These are phyloP conservation scores for Eurosta solidaginis DNA, from an alignment of 1,140 invertebrate genomes.

Conservation along the genomic window DNA sequence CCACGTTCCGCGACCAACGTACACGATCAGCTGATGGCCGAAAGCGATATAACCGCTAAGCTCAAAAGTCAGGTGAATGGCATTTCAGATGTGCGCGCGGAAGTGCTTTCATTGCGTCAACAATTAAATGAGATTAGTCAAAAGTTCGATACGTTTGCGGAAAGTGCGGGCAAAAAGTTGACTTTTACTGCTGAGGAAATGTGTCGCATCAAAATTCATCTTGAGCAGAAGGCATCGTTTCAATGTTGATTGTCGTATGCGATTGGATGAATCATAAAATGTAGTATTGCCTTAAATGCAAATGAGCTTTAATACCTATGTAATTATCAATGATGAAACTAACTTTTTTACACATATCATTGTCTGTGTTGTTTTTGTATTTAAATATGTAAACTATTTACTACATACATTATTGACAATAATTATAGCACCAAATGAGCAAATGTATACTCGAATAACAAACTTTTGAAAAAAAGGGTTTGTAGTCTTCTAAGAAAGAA, in stretches of 20 bases:
- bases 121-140: conserved; percentile 41
- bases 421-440: too few relatives aligned
- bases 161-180: conserved; percentile 48
- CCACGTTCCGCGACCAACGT: conserved; percentile 56
- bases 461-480: too few relatives aligned
- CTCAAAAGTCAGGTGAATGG: conserved; percentile 46
- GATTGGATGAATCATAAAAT: too few relatives aligned
- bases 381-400: too few relatives aligned
- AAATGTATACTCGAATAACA: too few relatives aligned
- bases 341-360: too few relatives aligned
- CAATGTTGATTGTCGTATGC: neutral
- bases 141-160: conserved; percentile 51
- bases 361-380: too few relatives aligned
- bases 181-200: conserved; percentile 52
- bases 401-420: too few relatives aligned
- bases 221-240: conserved; percentile 35
- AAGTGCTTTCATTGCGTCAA: conserved; percentile 44
- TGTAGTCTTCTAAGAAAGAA: too few relatives aligned
- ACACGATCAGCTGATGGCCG: conserved; percentile 45
- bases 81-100: conserved; percentile 42
- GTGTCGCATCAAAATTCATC: conserved; percentile 41
- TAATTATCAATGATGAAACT: too few relatives aligned
- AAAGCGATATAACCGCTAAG: conserved; percentile 41
- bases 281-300: too few relatives aligned
- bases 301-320: conserved; percentile 2